Percentiles rank a stretch among this genome's conserved stretches.
Conservation (phyloP, 2,113 vertebrate species). For the Spilogale gracilis region DNA sequence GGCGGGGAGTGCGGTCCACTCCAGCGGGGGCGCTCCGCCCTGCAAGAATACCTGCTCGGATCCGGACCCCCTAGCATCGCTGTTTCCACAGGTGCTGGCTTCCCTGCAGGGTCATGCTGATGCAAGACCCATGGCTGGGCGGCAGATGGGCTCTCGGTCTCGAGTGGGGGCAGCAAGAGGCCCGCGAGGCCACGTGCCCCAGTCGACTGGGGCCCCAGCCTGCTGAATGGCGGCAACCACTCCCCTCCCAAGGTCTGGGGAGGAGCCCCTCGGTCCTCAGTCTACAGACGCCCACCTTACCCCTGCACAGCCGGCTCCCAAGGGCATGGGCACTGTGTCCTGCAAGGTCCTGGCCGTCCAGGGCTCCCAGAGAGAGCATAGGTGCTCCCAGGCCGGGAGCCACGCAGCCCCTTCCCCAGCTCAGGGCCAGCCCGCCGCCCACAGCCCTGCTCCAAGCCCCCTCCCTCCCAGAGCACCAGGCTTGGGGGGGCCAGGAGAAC, state of each 20-base stretch:
- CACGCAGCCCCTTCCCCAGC: neutral
- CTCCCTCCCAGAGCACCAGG: neutral
- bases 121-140: neutral
- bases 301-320: neutral
- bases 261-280: neutral
- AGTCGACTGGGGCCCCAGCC: neutral
- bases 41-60: neutral
- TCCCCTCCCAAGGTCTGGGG: neutral
- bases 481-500: neutral
- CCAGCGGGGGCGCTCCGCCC: no score
- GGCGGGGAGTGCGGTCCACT: rapidly evolving
- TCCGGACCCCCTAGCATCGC: rapidly evolving
- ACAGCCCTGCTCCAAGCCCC: neutral
- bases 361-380: neutral
- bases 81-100: neutral
- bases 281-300: neutral
- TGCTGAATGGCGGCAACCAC: rapidly evolving
- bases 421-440: neutral
- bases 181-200: neutral
- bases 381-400: neutral
- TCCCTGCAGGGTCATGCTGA: no score
- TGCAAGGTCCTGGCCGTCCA: no score
- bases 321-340: neutral
- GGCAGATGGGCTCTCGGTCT: neutral
- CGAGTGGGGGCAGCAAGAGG: neutral